phyloP scores from a whole-genome alignment of 2,113 vertebrate genomes.

The Ploceus nigricollis region DNA sequence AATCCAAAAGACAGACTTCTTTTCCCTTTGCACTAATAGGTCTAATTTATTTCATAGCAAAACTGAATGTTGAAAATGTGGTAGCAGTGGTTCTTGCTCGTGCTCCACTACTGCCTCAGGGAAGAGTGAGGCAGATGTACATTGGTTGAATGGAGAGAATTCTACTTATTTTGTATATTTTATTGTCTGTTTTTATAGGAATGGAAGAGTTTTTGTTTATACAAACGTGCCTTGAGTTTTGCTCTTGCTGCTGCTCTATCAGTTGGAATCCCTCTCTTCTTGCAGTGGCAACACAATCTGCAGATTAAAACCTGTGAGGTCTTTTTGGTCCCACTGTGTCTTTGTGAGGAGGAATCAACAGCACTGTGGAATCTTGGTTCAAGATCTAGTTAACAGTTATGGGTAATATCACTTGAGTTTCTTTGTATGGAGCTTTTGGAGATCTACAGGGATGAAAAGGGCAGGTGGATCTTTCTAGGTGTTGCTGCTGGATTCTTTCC shows the following conservation, averaged over 20 bases:
- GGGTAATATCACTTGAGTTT: neutral
- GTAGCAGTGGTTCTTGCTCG: neutral
- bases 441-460: neutral
- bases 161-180: constrained; percentile 15
- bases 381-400: neutral
- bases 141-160: neutral
- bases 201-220: neutral
- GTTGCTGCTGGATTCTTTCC: neutral
- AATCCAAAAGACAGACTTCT: neutral
- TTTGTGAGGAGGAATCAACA: neutral
- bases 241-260: neutral
- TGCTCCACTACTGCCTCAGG: neutral
- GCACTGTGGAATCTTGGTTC: neutral
- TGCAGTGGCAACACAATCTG: neutral
- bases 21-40: neutral
- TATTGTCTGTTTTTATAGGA: constrained; percentile 25
- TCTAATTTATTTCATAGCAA: constrained; percentile 15
- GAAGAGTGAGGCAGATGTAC: neutral
- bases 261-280: neutral
- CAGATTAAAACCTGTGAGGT: neutral
- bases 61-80: neutral
- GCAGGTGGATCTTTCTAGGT: neutral
- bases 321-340: neutral
- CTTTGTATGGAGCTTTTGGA: neutral
- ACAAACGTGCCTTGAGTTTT: constrained; percentile 45